Base-by-base conservation (phyloP, 2,797 vertebrate genomes). In the Steatocranus sp. region DNA sequence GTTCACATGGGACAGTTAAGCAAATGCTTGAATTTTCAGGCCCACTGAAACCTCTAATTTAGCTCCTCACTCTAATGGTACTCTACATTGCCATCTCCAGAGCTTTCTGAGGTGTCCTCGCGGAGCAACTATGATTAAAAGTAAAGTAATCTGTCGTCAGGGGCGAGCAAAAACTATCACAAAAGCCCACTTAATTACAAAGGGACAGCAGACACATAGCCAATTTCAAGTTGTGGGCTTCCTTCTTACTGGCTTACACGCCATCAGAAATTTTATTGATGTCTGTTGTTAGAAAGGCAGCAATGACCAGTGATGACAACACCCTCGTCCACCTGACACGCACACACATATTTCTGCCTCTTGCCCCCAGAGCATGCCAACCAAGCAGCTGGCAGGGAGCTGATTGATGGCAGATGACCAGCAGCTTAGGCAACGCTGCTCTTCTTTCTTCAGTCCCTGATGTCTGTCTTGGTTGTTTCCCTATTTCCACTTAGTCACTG, bases 321-420 rank as follows among this genome's bases (percentile, higher is more conserved):
- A 82, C 86, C 85, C 81, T 84, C 79, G 74, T 80, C 81, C 81
- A 49, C 80, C 63, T 53, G 12, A 86, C 85, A 85, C 46, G 83
- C 82, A 83, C 85, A 83, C 75, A 79, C 82, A 78, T 73, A 81
- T 91, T 75, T 87, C 82, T 86, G 79, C 79, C 82, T 90, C 83
- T 79, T 83, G 76, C 74, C 89, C 88, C 89, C 79, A 74, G 80
- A 88, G 86, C 91, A 84, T 87, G 88, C 89, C 94, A 94, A 87
- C 84, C 89, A 75, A 89, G 91, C 93, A 95, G 94, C 93, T 95
- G 95, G 93, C 92, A 91, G 77, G 56, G 87, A 91, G 89, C 92
- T 93, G 88, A 94, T 89, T 90, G 85, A 94, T 95, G 93, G 92
- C 93, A 94, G 86, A 79, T 49, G 68, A 94, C 93, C 93, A 93